phyloP scores from a whole-genome alignment of 2,113 vertebrate genomes.

The Mastomys natalensis region DNA sequence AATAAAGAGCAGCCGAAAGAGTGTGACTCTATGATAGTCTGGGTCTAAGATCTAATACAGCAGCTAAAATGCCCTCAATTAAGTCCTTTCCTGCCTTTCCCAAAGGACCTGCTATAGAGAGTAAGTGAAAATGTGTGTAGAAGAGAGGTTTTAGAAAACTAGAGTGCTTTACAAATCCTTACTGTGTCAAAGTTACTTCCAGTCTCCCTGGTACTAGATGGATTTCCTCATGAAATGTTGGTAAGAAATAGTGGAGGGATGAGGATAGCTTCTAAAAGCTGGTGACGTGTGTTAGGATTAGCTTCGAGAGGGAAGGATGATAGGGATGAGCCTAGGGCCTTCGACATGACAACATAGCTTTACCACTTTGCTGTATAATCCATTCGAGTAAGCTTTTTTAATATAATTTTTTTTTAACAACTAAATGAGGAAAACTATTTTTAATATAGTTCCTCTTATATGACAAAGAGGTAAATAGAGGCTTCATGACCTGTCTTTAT shows the following conservation, averaged over 20 bases:
- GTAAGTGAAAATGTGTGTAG: neutral
- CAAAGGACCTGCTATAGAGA: neutral
- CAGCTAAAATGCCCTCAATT: neutral
- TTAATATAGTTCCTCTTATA: neutral
- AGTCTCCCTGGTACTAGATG: neutral
- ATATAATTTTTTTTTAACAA: neutral
- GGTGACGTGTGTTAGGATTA: neutral
- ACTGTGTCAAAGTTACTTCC: constrained; percentile 30
- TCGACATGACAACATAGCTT: neutral
- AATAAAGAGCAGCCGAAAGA: neutral
- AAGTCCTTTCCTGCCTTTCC: neutral
- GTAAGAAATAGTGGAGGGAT: too few species aligned
- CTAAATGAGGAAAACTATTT: neutral
- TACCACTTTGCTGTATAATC: neutral
- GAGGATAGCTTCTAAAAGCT: neutral
- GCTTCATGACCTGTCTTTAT: neutral
- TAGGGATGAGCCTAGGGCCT: neutral
- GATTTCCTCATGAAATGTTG: neutral
- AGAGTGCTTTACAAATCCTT: neutral
- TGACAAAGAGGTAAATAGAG: neutral
- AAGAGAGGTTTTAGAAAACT: constrained; percentile 23
- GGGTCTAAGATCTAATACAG: constrained; percentile 15
- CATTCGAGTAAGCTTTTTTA: neutral
- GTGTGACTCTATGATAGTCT: neutral
- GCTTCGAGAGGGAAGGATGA: neutral